A percentile compares a stretch with the other conserved stretches of the same genome.
Conservation (phyloP, 2,113 vertebrate genomes). For the Cynoglossus semilaevis region DNA sequence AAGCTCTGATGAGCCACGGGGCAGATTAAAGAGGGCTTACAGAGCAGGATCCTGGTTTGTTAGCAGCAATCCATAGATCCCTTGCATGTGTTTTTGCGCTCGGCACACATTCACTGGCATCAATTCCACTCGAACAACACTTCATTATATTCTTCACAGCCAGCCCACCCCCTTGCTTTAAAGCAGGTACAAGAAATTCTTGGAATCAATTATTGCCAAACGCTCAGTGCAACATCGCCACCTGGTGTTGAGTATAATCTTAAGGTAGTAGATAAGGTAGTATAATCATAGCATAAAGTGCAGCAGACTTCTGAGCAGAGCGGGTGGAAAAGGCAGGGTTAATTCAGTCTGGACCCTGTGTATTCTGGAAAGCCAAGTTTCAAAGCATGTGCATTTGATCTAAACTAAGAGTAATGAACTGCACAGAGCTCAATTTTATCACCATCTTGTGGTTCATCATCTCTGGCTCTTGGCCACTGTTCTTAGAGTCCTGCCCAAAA, state of each 20-base stretch:
- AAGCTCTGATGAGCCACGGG: conserved; percentile 65
- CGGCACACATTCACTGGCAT: conserved; percentile 41
- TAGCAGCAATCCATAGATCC: conserved; percentile 57
- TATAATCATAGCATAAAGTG: too few relatives aligned
- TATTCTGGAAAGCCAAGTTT: conserved; percentile 38
- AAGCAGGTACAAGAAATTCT: background rate
- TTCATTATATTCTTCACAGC: conserved; percentile 49
- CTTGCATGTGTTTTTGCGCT: conserved; percentile 60
- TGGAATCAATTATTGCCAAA: background rate
- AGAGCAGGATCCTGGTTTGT: conserved; percentile 61
- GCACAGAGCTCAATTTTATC: conserved; percentile 69
- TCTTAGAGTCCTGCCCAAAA: conserved; percentile 63
- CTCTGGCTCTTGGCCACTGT: conserved; percentile 49
- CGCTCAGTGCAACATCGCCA: conserved; percentile 38
- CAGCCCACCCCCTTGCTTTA: conserved; percentile 21
- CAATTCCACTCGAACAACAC: conserved; percentile 48
- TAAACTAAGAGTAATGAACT: conserved; percentile 62
- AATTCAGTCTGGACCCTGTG: conserved; percentile 23
- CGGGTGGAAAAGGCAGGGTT: conserved; percentile 19
- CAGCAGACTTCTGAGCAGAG: conserved; percentile 6
- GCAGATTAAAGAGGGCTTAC: conserved; percentile 68
- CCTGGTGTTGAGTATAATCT: conserved; percentile 36
- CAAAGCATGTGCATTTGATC: conserved; percentile 60
- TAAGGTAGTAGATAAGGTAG: too few relatives aligned
- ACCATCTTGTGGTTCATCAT: conserved; percentile 50